Conservation (phyloP, 2,113 vertebrate genomes). For the Gallinago undulata region DNA sequence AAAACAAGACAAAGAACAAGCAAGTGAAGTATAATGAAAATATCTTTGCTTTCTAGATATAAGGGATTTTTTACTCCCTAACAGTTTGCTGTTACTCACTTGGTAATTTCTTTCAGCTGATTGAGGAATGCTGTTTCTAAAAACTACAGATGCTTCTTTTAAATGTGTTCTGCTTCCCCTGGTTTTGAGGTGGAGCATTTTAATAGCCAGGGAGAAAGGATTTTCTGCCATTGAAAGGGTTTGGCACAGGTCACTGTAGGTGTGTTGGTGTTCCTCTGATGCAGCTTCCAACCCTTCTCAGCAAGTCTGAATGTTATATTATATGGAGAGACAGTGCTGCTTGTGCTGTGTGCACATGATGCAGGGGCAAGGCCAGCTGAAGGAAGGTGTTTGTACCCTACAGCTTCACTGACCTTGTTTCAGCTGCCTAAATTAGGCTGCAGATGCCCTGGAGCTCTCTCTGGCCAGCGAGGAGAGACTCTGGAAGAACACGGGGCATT, state of each 20-base stretch:
- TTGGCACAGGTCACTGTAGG: not conserved
- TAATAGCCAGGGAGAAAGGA: not conserved
- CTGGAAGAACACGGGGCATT: rapidly evolving
- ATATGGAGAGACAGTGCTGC: not conserved
- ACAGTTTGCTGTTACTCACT: not conserved
- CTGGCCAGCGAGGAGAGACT: not conserved
- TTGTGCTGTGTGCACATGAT: not conserved
- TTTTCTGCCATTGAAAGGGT: not conserved
- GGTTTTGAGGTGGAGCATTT: not conserved
- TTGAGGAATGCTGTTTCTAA: not conserved
- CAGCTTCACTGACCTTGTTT: not conserved
- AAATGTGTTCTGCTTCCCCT: not conserved
- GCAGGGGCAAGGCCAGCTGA: not conserved
- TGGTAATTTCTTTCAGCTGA: not conserved
- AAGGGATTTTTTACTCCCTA: not conserved
- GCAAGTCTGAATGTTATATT: not conserved
- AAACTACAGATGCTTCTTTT: not conserved
- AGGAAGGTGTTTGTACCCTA: not conserved
- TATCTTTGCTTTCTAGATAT: not conserved
- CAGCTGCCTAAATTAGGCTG: not conserved
- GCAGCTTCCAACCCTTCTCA: not conserved
- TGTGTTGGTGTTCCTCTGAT: not conserved
- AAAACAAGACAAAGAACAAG: not conserved
- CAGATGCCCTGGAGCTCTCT: not conserved
- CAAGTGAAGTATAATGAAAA: not conserved